A percentile compares a stretch with the other conserved stretches of the same genome.
phyloP scores from a whole-genome alignment of 2,888 invertebrate species.

The Pheosia tremula region DNA sequence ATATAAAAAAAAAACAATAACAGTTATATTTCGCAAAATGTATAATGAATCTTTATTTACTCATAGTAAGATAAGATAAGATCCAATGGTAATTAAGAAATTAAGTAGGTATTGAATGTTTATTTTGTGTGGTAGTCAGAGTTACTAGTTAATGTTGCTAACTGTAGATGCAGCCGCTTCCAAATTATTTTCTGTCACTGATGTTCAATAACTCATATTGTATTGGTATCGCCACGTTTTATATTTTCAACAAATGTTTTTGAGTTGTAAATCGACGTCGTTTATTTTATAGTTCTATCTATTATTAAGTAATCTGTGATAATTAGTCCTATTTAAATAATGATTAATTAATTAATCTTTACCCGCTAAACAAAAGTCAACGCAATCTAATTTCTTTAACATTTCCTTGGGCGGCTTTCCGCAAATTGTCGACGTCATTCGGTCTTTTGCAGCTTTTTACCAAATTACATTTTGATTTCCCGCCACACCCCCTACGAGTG shows the following conservation, averaged over 20 bases:
- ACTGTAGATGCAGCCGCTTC: constrained; percentile 18
- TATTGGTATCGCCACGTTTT: constrained; percentile 24
- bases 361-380: constrained; percentile 23
- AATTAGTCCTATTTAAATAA: too few relatives aligned
- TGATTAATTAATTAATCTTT: constrained; percentile 11
- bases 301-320: too few relatives aligned
- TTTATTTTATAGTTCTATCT: too few relatives aligned
- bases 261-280: too few relatives aligned
- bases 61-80: constrained; percentile 6
- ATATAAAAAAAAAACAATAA: constrained; percentile 4
- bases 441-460: constrained; percentile 46
- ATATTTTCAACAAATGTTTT: constrained; percentile 20
- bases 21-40: constrained; percentile 9
- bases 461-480: constrained; percentile 58
- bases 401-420: constrained; percentile 41
- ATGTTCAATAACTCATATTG: constrained; percentile 35
- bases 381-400: constrained; percentile 49
- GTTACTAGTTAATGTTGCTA: constrained; percentile 8
- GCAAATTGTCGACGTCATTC: constrained; percentile 47
- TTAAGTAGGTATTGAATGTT: constrained; percentile 2
- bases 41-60: constrained; percentile 32
- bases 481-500: constrained; percentile 35
- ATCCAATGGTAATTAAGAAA: neutral
- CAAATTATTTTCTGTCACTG: constrained; percentile 19
- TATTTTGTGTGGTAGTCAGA: constrained; percentile 3